A percentile compares a stretch with the other conserved stretches of the same genome.
Conservation (phyloP, 64 coral and sea anemone genomes). For the Montipora capricornis region DNA sequence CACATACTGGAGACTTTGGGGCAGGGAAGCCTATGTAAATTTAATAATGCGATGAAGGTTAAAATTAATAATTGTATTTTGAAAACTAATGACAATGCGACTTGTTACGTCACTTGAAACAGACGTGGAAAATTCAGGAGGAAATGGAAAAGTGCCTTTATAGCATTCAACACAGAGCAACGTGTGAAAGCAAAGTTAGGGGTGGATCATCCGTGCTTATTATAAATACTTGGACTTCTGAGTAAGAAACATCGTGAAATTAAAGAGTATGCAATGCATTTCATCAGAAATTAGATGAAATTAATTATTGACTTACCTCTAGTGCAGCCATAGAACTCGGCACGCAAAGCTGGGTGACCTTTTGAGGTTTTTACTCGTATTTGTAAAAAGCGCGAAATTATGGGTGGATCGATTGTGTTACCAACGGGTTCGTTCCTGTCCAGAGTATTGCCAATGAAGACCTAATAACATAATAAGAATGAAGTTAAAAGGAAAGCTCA, state of each 20-base stretch:
- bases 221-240: too few species aligned
- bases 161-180: too few species aligned
- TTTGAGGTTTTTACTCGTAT: slow-evolving; percentile 10
- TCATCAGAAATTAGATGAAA: too few species aligned
- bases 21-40: neutral
- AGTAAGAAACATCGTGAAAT: too few species aligned
- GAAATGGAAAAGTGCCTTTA: too few species aligned
- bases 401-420: slow-evolving; percentile 17
- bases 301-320: neutral
- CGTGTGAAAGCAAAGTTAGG: too few species aligned
- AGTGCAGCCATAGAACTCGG: slow-evolving; percentile 29
- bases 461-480: neutral
- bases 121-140: too few species aligned
- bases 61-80: too few species aligned
- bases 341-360: slow-evolving; percentile 9
- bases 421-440: slow-evolving; percentile 11
- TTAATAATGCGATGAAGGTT: neutral
- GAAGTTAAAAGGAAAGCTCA: neutral
- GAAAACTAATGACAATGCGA: too few species aligned
- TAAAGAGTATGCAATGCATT: too few species aligned
- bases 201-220: too few species aligned
- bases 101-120: too few species aligned
- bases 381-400: slow-evolving; percentile 19
- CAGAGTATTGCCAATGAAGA: neutral
- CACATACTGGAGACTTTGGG: neutral